These are phyloP conservation scores for Colinus virginianus DNA, from an alignment of 2,113 vertebrate species.

Conservation along the genomic window DNA sequence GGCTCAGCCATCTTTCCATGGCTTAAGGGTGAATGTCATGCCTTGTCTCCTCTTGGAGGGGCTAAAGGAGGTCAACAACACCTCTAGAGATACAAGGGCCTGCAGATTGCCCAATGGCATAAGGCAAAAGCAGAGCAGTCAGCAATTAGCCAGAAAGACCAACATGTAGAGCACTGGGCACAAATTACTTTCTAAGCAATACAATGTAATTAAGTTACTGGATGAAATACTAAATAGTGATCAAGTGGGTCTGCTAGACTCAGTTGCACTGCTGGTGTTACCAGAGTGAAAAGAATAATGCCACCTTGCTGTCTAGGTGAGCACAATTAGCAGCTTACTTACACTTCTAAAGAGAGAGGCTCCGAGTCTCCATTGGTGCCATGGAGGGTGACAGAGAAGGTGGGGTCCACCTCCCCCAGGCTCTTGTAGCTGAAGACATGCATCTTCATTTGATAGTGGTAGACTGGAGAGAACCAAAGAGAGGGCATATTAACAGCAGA, in stretches of 20 bases:
- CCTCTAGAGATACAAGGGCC: not conserved
- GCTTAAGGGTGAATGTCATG: not conserved
- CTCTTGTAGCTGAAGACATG: conserved; percentile 90
- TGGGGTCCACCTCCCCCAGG: conserved; percentile 80
- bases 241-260: not conserved
- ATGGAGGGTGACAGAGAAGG: conserved; percentile 85
- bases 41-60: not conserved
- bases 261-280: fast-evolving
- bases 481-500: not conserved
- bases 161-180: not conserved
- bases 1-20: not conserved
- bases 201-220: not conserved
- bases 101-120: not conserved
- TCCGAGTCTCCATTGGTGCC: conserved; percentile 85
- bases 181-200: not conserved
- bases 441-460: conserved; percentile 98
- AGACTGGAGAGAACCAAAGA: conserved; percentile 80
- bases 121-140: not conserved
- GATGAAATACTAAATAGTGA: not conserved
- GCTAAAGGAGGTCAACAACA: not conserved
- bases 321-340: conserved; percentile 68
- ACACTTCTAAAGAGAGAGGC: conserved; percentile 85
- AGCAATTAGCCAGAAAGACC: not conserved
- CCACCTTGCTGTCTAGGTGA: not conserved
- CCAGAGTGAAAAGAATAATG: not conserved